Base-by-base conservation (phyloP, 2,888 invertebrate species). In the Ormyrus nitidulus region DNA sequence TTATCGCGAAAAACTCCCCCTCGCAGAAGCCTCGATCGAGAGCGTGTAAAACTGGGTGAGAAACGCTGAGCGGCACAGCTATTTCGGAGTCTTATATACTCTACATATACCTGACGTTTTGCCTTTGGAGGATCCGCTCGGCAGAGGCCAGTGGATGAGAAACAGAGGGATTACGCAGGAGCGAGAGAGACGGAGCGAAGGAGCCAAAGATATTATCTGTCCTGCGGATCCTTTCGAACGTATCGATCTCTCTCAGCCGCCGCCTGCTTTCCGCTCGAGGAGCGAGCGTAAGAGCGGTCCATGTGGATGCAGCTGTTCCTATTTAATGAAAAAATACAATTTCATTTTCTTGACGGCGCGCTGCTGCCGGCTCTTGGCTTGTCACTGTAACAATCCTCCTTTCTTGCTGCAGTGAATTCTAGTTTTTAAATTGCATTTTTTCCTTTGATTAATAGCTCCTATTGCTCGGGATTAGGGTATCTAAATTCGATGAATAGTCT, bases 141-240 rank as follows among this genome's bases (percentile, higher is more conserved):
- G 65, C 73, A 72, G 59, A 56, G 34, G 59, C 44, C 13, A 61
- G 72, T 58, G 69, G 48, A 59, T 2, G 64, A 72, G 80, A 74
- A 77, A 72, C 66, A 75, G 81, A 65, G 80, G 79, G 69, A 77
- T 81, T 70, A 76, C 77, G 77, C 75, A n/a, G 10, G 46, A n/a
- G 34, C 19, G 9, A 48, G 7, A 6, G 62, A 65, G 74, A 77
- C 8, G 10, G 68, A 62, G 59, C 48, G 82, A 82, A 78, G 82
- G 61, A 73, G 84, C 83, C 84, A 79, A 78, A 86, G 87, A 89
- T 89, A 85, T 85, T 88, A 89, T 89, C 88, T 87, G 85, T 85
- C 85, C 84, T 83, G 81, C 82, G 85, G 87, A 87, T 86, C 85
- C 86, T 85, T 86, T 85, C 84, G 85, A 86, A 86, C 85, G 84